phyloP scores from a whole-genome alignment of 2,797 vertebrate genomes.

The Thamnophis elegans region DNA sequence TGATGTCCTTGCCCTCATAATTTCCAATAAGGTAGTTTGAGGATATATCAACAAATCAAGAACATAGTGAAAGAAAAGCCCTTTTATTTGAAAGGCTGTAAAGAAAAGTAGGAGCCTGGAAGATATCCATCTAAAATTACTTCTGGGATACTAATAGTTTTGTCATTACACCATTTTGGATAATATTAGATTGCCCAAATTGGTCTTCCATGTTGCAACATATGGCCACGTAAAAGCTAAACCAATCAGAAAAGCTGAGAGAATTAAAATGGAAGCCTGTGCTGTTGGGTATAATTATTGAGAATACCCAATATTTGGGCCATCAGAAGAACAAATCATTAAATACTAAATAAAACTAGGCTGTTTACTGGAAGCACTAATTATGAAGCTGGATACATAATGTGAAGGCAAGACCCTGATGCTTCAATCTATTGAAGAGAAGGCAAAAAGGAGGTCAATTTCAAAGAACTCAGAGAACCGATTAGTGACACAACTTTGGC shows the following conservation, averaged over 20 bases:
- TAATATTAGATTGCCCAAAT: background rate
- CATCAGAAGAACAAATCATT: background rate
- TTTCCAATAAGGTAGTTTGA: background rate
- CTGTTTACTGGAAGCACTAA: background rate
- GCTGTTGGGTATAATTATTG: background rate
- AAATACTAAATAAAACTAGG: background rate
- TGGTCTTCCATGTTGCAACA: background rate
- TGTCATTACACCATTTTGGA: background rate
- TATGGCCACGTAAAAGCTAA: background rate
- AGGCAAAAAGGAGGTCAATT: background rate
- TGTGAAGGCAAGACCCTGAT: background rate
- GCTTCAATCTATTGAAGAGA: background rate
- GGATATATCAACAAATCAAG: background rate
- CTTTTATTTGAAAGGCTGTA: background rate
- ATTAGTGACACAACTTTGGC: background rate
- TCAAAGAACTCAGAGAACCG: background rate
- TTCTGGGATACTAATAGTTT: background rate
- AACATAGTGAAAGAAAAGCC: background rate
- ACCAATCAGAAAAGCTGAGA: background rate
- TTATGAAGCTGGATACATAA: background rate
- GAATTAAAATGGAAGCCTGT: background rate
- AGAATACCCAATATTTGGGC: background rate
- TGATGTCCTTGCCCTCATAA: background rate
- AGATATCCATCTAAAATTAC: background rate
- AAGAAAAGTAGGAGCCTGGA: background rate